Conservation (phyloP, 2,888 invertebrate species). For the Drosophila prolongata region DNA sequence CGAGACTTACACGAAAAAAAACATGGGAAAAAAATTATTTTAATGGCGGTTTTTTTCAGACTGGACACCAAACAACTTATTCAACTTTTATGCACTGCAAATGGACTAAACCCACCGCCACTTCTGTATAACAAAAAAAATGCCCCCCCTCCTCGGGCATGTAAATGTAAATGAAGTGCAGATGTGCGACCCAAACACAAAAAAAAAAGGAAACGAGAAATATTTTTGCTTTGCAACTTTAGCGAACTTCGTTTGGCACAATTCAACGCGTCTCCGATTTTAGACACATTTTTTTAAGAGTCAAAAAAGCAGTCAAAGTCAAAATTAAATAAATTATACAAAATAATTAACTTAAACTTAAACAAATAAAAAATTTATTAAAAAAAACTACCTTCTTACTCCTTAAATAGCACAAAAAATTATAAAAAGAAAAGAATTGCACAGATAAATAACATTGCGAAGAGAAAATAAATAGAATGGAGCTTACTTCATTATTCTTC, state of each 20-base stretch:
- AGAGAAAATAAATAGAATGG: too few species aligned
- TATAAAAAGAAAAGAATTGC: too few species aligned
- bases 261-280: not conserved
- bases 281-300: too few species aligned
- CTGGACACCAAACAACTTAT: conserved; percentile 31
- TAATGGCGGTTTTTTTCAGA: conserved; percentile 55
- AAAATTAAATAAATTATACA: too few species aligned
- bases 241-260: not conserved
- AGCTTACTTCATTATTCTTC: too few species aligned
- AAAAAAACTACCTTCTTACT: too few species aligned
- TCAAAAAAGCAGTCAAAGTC: not conserved
- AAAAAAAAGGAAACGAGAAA: not conserved
- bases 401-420: too few species aligned
- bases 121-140: not conserved
- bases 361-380: too few species aligned
- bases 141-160: conserved; percentile 2
- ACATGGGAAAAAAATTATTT: conserved; percentile 53
- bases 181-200: not conserved
- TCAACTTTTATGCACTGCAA: conserved; percentile 48
- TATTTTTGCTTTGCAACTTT: conserved; percentile 1
- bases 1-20: not conserved
- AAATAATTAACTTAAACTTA: too few species aligned
- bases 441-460: too few species aligned
- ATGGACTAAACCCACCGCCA: conserved; percentile 8
- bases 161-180: conserved; percentile 26